phyloP scores from a whole-genome alignment of 2,113 vertebrate species.

The Brachionichthys hirsutus region DNA sequence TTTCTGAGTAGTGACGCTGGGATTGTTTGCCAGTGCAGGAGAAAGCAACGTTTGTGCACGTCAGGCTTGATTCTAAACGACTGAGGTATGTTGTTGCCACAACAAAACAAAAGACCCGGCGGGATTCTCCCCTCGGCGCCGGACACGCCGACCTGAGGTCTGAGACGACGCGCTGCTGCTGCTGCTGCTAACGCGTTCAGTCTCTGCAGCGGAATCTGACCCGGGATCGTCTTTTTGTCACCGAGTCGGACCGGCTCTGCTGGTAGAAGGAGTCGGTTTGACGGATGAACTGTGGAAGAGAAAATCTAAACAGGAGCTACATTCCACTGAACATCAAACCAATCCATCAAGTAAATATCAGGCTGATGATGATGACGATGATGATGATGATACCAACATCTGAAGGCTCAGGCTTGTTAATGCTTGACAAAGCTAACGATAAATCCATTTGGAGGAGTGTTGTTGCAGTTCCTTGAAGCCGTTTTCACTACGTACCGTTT shows the following conservation, averaged over 20 bases:
- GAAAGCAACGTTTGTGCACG: slow-evolving; percentile 23
- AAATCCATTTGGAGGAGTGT: slow-evolving; percentile 23
- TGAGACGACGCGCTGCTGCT: neutral
- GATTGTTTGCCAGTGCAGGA: slow-evolving; percentile 33
- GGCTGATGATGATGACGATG: slow-evolving; percentile 21
- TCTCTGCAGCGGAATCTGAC: slow-evolving; percentile 5
- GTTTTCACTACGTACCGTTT: neutral
- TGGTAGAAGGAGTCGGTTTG: slow-evolving; percentile 2
- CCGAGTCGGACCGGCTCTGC: neutral
- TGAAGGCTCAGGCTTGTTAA: slow-evolving; percentile 26
- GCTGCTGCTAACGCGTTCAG: neutral
- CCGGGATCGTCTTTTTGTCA: neutral
- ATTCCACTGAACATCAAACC: slow-evolving; percentile 38
- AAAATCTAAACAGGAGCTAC: slow-evolving; percentile 26
- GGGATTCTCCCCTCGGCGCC: slow-evolving; percentile 25
- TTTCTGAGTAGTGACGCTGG: slow-evolving; percentile 30
- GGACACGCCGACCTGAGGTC: too few species aligned
- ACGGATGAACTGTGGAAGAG: neutral
- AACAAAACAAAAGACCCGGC: slow-evolving; percentile 19
- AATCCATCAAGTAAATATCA: slow-evolving; percentile 3
- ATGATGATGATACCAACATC: slow-evolving; percentile 23
- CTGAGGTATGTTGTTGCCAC: slow-evolving; percentile 60
- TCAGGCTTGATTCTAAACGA: slow-evolving; percentile 50
- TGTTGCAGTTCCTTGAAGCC: slow-evolving; percentile 14
- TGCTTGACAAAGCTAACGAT: slow-evolving; percentile 5